Conservation (phyloP, 2,797 vertebrate genomes). For the Paratrypauchen microcephalus region DNA sequence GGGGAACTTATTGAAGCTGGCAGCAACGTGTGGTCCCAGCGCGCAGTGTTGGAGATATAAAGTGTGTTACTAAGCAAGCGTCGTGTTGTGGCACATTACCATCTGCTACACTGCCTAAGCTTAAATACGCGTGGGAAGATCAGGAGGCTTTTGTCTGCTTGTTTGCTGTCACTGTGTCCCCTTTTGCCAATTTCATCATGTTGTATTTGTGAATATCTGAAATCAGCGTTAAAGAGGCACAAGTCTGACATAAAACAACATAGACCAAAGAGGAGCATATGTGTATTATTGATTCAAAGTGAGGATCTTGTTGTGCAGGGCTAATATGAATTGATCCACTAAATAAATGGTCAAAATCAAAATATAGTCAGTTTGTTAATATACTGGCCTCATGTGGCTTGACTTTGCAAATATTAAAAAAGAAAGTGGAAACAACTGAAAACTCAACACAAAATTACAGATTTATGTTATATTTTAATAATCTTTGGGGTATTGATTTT, state of each 20-base stretch:
- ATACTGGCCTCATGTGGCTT: no score
- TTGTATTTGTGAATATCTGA: background rate
- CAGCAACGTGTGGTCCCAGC: conserved; percentile 49
- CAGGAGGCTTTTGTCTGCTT: conserved; percentile 6
- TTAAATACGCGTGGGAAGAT: conserved; percentile 68
- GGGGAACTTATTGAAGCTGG: conserved; percentile 54
- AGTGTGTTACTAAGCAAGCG: conserved; percentile 66
- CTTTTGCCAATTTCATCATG: background rate
- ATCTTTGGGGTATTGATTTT: no score
- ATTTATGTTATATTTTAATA: no score
- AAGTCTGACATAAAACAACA: background rate
- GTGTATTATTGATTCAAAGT: background rate
- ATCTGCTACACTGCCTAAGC: conserved; percentile 64
- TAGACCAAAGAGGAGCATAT: background rate
- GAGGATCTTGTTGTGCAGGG: background rate
- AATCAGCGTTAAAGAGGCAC: background rate
- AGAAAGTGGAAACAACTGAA: no score
- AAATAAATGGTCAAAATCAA: background rate
- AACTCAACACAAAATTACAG: no score
- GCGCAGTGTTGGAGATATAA: conserved; percentile 48
- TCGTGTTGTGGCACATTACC: conserved; percentile 63
- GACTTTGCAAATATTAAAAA: no score
- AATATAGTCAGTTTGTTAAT: no score
- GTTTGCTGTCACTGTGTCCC: background rate
- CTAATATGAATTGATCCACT: background rate